Base-by-base conservation (phyloP, 2,113 vertebrate species). In the Regulus satrapa region DNA sequence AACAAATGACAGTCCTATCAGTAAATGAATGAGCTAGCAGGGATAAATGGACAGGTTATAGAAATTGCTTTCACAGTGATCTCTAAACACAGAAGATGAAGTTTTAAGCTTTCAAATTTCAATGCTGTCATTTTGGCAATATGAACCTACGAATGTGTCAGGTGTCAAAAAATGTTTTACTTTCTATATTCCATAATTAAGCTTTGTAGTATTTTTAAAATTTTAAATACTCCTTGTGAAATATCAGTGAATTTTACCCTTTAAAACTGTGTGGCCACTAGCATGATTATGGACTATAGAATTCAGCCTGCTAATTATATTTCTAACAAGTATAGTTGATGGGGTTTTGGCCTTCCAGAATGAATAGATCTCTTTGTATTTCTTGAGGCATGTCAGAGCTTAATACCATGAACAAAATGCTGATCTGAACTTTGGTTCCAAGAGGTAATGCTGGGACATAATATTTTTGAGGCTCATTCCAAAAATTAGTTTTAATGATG, bases 401-500 rank as follows among this genome's bases (percentile, higher is more conserved):
- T 88, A 89, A 87, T 95, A 73, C 54, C 49, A 73, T 34, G 48
- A 77, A 46, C 40, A 88, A 96, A 97, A 85, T 89, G 91, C 81
- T 97, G 91, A 95, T 73, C 58, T 86, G 81, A 86, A 45, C 88
- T 56, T 59, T 89, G 94, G 46, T 89, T 97, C 74, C 74, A 94
- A 68, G 24, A 61, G 29, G 6, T 49, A 80, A 85, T 88, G 77
- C 63, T 43, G 26, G 71, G 38, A 49, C 43, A 72, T 43, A 89
- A 55, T 58, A 45, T 85, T 97, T 95, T 96, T 92, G 85, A 96
- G 81, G 62, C 67, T 94, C 13, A 34, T 90, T 96, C 76, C 87
- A 58, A 92, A 97, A 97, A 89, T 91, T 81, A 67, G 52, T 93
- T 97, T 96, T 97, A 93, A 94, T 94, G 54, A 90, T 94, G 84